phyloP scores from a whole-genome alignment of 2,888 invertebrate species.

The Hofmannophila pseudospretella region DNA sequence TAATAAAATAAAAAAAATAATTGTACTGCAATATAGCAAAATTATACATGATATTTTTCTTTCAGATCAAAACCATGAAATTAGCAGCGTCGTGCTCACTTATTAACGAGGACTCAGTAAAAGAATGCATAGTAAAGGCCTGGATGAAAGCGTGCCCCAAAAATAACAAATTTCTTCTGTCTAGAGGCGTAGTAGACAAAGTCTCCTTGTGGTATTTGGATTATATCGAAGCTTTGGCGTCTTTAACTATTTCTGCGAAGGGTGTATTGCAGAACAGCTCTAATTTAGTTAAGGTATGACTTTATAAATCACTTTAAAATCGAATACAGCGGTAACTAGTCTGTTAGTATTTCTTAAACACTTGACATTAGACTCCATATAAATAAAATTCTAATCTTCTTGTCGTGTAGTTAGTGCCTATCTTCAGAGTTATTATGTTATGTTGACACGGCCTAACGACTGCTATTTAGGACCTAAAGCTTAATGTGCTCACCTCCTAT shows the following conservation, averaged over 20 bases:
- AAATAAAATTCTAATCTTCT: too few relatives aligned
- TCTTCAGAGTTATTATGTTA: too few relatives aligned
- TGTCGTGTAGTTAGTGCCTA: too few relatives aligned
- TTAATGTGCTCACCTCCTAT: too few relatives aligned
- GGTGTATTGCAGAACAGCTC: slow-evolving; percentile 24
- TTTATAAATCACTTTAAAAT: slow-evolving; percentile 1
- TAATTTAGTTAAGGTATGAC: slow-evolving; percentile 38
- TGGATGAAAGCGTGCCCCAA: slow-evolving; percentile 48
- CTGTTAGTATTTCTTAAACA: too few relatives aligned
- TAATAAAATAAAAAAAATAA: too few relatives aligned
- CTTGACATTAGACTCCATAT: too few relatives aligned
- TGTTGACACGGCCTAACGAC: too few relatives aligned
- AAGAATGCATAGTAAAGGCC: slow-evolving; percentile 28
- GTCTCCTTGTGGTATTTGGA: slow-evolving; percentile 39
- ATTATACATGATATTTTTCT: too few relatives aligned
- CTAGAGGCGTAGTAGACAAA: slow-evolving; percentile 20
- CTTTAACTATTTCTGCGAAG: slow-evolving; percentile 32
- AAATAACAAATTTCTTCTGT: slow-evolving; percentile 14
- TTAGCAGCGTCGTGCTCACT: slow-evolving; percentile 42
- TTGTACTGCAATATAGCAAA: too few relatives aligned
- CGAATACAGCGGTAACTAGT: too few relatives aligned
- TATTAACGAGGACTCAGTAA: slow-evolving; percentile 21
- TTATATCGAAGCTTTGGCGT: slow-evolving; percentile 37
- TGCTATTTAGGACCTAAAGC: too few relatives aligned
- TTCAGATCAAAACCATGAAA: slow-evolving; percentile 43